phyloP scores from a whole-genome alignment of 2,113 vertebrate species.

The Spea bombifrons region DNA sequence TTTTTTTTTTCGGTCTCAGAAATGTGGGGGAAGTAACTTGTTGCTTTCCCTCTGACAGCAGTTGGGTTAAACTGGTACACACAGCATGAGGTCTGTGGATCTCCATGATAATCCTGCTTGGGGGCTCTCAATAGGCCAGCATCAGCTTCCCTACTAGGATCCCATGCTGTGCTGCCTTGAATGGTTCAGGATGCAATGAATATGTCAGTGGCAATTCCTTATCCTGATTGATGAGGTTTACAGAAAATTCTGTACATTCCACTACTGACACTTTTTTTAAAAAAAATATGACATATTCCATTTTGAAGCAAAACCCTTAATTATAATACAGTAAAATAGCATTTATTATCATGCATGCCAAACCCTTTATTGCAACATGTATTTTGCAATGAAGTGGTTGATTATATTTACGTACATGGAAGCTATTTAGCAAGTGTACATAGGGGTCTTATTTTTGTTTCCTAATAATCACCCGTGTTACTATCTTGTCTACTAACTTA shows the following conservation, averaged over 20 bases:
- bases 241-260: neutral
- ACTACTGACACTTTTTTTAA: neutral
- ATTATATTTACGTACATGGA: too few species aligned
- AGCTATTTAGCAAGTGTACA: too few species aligned
- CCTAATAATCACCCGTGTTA: too few species aligned
- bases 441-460: too few species aligned
- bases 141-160: constrained; percentile 1
- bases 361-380: too few species aligned
- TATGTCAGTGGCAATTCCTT: neutral
- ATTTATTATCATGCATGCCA: too few species aligned
- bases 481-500: too few species aligned
- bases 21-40: constrained; percentile 4
- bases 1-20: neutral
- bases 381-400: too few species aligned
- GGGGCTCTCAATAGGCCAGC: constrained; percentile 3
- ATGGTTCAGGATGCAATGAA: neutral
- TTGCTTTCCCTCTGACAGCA: constrained; percentile 1
- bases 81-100: constrained; percentile 4
- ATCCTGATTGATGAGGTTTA: constrained; percentile 7
- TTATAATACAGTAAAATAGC: too few species aligned
- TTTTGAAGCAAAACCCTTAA: too few species aligned
- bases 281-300: neutral
- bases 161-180: neutral
- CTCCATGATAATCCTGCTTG: neutral
- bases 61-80: constrained; percentile 4